Percentiles rank a stretch among this genome's conserved stretches.
phyloP scores from a whole-genome alignment of 2,113 vertebrate species.

The Hypocryptadius cinnamomeus region DNA sequence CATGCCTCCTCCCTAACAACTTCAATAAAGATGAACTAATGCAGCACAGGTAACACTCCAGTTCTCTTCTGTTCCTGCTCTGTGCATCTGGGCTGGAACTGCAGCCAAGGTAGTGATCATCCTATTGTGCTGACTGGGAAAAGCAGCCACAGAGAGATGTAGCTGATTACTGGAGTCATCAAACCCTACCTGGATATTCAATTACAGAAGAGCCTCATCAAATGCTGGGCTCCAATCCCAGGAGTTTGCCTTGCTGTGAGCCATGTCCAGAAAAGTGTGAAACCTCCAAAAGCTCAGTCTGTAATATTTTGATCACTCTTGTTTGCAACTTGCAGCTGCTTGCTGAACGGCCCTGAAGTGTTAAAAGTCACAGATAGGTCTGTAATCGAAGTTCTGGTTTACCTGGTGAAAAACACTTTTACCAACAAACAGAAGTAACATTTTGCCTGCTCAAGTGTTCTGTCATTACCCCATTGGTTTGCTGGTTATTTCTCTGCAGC shows the following conservation, averaged over 20 bases:
- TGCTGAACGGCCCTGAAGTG: accelerated
- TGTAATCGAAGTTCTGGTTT: not conserved
- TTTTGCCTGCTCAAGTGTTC: not conserved
- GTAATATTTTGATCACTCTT: not conserved
- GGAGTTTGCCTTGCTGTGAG: accelerated
- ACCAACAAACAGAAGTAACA: not conserved
- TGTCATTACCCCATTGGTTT: not conserved
- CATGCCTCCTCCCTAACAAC: too few species aligned
- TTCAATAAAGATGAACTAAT: not conserved
- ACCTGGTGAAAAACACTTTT: not conserved
- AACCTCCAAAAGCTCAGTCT: not conserved
- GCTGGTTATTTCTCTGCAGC: not conserved
- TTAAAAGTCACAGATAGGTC: not conserved
- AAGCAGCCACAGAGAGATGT: too few species aligned
- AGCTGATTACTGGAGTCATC: not conserved
- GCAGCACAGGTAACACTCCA: not conserved
- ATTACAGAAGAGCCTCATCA: not conserved
- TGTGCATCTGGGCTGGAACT: not conserved
- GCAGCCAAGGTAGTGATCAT: not conserved
- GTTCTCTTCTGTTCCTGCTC: not conserved
- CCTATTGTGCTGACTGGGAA: not conserved
- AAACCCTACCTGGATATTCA: not conserved
- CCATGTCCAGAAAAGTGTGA: not conserved
- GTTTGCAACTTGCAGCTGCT: not conserved
- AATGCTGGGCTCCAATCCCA: not conserved